Evolutionary conservation across 2,888 invertebrate species (phyloP), one percentile per base, ranked within the genome.

Genomic region (Eudemis profundana): DNA sequence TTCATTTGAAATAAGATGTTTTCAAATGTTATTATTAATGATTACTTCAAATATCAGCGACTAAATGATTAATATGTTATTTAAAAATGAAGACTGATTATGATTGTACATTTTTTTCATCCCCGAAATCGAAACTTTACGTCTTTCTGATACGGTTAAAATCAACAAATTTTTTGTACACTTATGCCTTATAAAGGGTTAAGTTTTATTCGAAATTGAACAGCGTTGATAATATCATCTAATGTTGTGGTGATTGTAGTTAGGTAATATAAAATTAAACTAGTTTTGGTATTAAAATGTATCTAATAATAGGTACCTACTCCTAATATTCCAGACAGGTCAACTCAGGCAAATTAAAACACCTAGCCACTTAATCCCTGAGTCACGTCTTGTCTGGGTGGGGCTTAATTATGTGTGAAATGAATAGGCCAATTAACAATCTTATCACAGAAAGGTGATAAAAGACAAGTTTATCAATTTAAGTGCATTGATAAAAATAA

Each of bases 391-490:
- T 53, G 17, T 42, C 27, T 54, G 54, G 27, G 42, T 29, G 54
- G 15, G 7, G 4, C 23, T n/a, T 19, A 15, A 27, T 42, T 29
- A 54, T 40, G 15, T 15, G 42, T 23, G 40, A 23, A 23, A 10
- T 53, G 19, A 50, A 19, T 10, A 17, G 15, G 40, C 40, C 46
- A 27, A 54, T 62, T 51, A 53, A 42, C 46, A 54, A 64, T 57
- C 63, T 64, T 57, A 64, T 64, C 63, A 42, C 17, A 33, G 44
- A 42, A 14, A 44, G 23, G 14, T 57, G 50, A 64, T 64, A 64
- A 33, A 23, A 57, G 56, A 56, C 46, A 56, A 63, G 40, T 57
- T 27, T 42, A 56, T 40, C 38, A 47, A 61, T 44, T 47, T 44
- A 38, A 50, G 46, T 56, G 53, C 53, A 53, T 54, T 54, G 36